Evolutionary conservation across 2,113 vertebrate genomes (phyloP).

Genomic region (Cranoglanis bouderius): DNA sequence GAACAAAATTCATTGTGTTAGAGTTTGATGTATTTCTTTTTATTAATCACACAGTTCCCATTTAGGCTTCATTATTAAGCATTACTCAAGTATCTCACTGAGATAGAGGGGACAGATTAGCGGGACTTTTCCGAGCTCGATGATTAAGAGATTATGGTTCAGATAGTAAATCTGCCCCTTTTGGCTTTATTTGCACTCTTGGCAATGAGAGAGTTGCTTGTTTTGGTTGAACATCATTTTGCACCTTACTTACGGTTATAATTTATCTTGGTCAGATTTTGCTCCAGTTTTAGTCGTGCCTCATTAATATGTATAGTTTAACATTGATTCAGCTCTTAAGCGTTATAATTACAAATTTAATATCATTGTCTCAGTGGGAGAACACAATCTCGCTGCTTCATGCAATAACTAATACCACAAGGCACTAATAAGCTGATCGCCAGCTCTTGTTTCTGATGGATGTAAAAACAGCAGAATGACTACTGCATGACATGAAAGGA

Average conservation of each 20-base stretch:
- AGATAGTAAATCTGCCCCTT: constrained; percentile 53
- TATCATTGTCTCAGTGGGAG: constrained; percentile 6
- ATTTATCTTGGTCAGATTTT: not conserved
- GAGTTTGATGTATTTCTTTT: constrained; percentile 40
- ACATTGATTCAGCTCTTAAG: not conserved
- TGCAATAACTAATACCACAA: not conserved
- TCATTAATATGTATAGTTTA: not conserved
- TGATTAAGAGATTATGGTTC: constrained; percentile 60
- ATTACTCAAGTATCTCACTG: constrained; percentile 59
- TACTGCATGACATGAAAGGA: no score
- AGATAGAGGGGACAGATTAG: constrained; percentile 59
- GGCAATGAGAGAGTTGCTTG: not conserved
- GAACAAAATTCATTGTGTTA: not conserved
- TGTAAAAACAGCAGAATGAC: not conserved
- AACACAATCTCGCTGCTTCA: not conserved
- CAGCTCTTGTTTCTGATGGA: not conserved
- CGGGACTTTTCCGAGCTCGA: constrained; percentile 53
- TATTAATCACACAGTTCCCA: constrained; percentile 57
- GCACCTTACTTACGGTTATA: not conserved
- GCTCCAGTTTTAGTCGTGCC: not conserved
- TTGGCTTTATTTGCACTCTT: not conserved
- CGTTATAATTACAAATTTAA: not conserved
- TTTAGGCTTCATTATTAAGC: constrained; percentile 27
- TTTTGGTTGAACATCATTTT: not conserved
- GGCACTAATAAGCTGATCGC: not conserved